Evolutionary conservation across 2,888 invertebrate genomes (phyloP).

Genomic region (Polydrusus cervinus): DNA sequence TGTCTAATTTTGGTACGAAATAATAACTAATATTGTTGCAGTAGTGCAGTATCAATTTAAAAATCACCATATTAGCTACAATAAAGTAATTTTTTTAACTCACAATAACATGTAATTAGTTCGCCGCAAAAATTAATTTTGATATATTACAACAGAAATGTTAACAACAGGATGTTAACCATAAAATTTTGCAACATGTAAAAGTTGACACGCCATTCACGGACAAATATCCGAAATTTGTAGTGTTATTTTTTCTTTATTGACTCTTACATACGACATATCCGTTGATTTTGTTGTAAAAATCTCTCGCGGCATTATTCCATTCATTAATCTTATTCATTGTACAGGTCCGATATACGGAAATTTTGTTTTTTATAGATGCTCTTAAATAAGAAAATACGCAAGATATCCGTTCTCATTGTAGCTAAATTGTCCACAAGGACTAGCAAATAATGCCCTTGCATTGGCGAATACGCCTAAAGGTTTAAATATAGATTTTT

Average conservation of each 20-base stretch:
- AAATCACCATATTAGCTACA: not conserved
- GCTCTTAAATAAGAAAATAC: too few species aligned
- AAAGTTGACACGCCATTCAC: slow-evolving; percentile 49
- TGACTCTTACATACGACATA: slow-evolving; percentile 42
- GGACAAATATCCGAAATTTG: slow-evolving; percentile 52
- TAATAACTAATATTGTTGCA: too few species aligned
- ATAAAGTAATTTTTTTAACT: not conserved
- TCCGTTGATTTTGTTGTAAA: slow-evolving; percentile 37
- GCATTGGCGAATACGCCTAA: too few species aligned
- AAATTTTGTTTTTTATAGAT: not conserved
- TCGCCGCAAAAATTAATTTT: slow-evolving; percentile 41
- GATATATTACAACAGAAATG: slow-evolving; percentile 51
- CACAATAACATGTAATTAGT: slow-evolving; percentile 35
- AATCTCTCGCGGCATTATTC: slow-evolving; percentile 13
- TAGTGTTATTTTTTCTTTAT: slow-evolving; percentile 48
- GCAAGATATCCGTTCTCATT: not conserved
- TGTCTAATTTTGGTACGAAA: too few species aligned
- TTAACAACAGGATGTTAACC: slow-evolving; percentile 52
- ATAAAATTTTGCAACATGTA: slow-evolving; percentile 50
- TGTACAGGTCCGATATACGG: not conserved
- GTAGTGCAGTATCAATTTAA: not conserved
- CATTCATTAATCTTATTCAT: slow-evolving; percentile 17
- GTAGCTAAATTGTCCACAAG: not conserved
- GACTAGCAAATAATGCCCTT: too few species aligned
- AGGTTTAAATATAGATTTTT: too few species aligned